Conservation (phyloP, 2,113 vertebrate genomes). For the Gracilinanus agilis region DNA sequence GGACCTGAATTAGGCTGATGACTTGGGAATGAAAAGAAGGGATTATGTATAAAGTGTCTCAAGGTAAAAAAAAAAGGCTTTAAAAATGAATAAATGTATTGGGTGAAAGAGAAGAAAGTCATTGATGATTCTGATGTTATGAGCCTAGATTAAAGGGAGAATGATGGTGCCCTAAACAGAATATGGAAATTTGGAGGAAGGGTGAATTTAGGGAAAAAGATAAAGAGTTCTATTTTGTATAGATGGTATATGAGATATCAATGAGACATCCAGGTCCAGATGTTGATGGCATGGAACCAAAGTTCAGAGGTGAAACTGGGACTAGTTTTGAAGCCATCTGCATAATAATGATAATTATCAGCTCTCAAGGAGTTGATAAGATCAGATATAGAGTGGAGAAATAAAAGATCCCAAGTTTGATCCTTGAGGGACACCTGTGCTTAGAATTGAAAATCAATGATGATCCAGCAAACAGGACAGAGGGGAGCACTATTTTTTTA, state of each 20-base stretch:
- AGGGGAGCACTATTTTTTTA: neutral
- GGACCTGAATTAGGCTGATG: neutral
- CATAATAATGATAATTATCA: neutral
- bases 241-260: neutral
- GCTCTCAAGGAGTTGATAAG: neutral
- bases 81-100: neutral
- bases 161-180: neutral
- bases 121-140: neutral
- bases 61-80: neutral
- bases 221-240: neutral
- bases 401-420: no score
- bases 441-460: neutral
- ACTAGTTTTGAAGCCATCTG: neutral
- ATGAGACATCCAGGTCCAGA: neutral
- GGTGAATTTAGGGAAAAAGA: neutral
- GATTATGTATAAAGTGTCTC: neutral
- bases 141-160: neutral
- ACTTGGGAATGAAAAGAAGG: neutral
- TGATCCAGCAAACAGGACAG: neutral
- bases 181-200: neutral
- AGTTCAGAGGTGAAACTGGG: neutral
- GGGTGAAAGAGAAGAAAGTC: neutral
- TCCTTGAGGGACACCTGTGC: no score
- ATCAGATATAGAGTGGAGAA: neutral
- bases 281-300: neutral